These are phyloP conservation scores for Aviceda subcristata DNA, from an alignment of 2,113 vertebrate genomes.

Conservation along the genomic window DNA sequence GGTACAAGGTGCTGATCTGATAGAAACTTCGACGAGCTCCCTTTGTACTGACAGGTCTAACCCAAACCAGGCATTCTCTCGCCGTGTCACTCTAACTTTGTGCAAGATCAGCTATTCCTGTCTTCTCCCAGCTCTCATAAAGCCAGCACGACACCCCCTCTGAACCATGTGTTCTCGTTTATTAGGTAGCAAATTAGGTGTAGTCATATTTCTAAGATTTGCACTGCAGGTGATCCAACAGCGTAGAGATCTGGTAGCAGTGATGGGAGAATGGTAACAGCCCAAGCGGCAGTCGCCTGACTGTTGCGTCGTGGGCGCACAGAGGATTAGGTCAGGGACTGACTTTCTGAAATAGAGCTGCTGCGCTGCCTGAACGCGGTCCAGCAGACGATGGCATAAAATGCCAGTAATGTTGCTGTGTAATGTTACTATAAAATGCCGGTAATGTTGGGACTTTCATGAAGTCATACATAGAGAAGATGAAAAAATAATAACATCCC, in stretches of 20 bases:
- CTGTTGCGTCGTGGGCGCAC: no score
- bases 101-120: background rate
- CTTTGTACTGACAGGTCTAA: background rate
- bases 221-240: background rate
- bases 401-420: background rate
- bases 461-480: background rate
- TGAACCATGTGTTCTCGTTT: background rate
- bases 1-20: background rate
- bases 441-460: background rate
- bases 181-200: no score
- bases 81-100: background rate
- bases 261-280: background rate
- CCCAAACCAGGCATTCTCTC: background rate
- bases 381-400: background rate
- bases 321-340: background rate
- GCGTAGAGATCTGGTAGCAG: background rate
- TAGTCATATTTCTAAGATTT: no score
- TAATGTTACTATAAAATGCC: background rate
- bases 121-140: background rate
- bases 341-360: background rate
- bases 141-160: background rate
- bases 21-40: background rate
- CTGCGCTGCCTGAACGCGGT: background rate
- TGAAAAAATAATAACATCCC: background rate
- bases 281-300: background rate